Percentiles rank a stretch among this genome's conserved stretches.
phyloP scores from a whole-genome alignment of 2,113 vertebrate genomes.

The Promerops cafer region DNA sequence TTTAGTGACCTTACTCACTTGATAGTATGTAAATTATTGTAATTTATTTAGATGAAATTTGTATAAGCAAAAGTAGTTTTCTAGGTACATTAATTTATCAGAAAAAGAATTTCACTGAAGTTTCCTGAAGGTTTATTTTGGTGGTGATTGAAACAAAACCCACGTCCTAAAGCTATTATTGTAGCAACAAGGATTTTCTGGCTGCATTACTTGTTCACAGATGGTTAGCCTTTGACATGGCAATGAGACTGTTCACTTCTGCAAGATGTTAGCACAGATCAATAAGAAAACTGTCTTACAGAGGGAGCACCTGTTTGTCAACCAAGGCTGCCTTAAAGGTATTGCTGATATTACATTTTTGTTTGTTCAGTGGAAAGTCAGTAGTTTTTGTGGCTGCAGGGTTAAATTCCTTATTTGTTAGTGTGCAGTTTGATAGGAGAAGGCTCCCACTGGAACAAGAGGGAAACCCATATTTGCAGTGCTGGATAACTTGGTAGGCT shows the following conservation, averaged over 20 bases:
- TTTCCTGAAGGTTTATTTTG: neutral
- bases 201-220: constrained; percentile 58
- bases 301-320: constrained; percentile 55
- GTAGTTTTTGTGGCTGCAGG: neutral
- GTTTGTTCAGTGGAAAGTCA: constrained; percentile 1
- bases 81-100: neutral
- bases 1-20: neutral
- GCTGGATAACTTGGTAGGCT: neutral
- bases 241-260: constrained; percentile 58
- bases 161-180: constrained; percentile 23
- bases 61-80: neutral
- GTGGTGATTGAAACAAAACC: constrained; percentile 22
- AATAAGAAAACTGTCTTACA: constrained; percentile 61
- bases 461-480: neutral
- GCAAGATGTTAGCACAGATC: constrained; percentile 54
- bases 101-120: neutral
- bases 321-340: constrained; percentile 29
- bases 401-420: neutral
- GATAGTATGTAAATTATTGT: neutral
- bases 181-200: constrained; percentile 49
- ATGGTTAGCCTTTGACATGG: constrained; percentile 64
- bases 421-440: neutral
- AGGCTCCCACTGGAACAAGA: neutral
- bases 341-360: constrained; percentile 29
- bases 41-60: neutral